Conservation (phyloP, 92 coral and sea anemone species). For the Galaxea fascicularis region DNA sequence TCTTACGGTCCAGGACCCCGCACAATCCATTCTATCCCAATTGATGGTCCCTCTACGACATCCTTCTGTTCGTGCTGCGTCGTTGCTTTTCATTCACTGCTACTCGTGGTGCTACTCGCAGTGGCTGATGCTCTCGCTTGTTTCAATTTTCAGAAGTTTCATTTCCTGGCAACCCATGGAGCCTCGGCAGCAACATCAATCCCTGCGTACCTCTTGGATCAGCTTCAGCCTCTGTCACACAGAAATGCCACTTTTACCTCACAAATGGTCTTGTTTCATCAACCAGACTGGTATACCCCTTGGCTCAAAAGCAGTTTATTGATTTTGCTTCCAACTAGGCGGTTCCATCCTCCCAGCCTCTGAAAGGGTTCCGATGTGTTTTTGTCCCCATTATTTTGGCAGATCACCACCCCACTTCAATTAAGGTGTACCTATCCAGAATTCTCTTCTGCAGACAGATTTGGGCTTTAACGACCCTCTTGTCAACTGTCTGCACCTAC, state of each 20-base stretch:
- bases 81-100: conserved; percentile 23
- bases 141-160: conserved; percentile 23
- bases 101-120: not conserved
- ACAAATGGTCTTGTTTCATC: conserved; percentile 10
- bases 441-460: not conserved
- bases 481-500: not conserved
- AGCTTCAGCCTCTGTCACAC: not conserved
- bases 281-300: not conserved
- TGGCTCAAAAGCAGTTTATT: conserved; percentile 8
- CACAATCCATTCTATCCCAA: not conserved
- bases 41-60: conserved; percentile 4
- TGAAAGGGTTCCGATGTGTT: not conserved
- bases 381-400: not conserved
- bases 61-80: not conserved
- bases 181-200: not conserved
- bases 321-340: not conserved
- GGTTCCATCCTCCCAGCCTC: not conserved
- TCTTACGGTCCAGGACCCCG: conserved; percentile 32
- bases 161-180: not conserved
- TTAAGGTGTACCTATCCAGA: not conserved
- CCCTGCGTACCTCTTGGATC: not conserved
- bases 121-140: conserved; percentile 37
- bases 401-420: not conserved
- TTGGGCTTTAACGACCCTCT: not conserved
- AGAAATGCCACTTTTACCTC: conserved; percentile 22